phyloP scores from a whole-genome alignment of 2,888 invertebrate species.

The Leptarthrus brevirostris region DNA sequence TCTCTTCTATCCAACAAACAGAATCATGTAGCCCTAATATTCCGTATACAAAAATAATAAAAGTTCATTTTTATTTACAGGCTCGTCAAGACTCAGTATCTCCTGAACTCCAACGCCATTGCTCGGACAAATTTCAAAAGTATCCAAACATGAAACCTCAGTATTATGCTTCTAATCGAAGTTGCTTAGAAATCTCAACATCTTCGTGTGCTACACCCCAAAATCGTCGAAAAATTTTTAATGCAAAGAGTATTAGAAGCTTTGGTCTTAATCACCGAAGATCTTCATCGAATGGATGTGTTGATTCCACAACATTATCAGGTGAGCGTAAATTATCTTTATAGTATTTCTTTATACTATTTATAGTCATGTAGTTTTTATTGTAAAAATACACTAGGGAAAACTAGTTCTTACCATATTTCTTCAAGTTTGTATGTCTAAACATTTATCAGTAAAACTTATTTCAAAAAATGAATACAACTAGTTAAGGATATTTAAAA shows the following conservation, averaged over 20 bases:
- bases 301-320: conserved; percentile 77
- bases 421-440: no score
- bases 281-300: conserved; percentile 67
- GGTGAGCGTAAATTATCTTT: no score
- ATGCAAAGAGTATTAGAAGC: conserved; percentile 82
- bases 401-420: no score
- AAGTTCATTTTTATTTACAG: conserved; percentile 51
- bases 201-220: conserved; percentile 85
- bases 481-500: no score
- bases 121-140: conserved; percentile 63
- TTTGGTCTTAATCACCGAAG: conserved; percentile 69
- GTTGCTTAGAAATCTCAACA: conserved; percentile 70
- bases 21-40: no score
- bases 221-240: conserved; percentile 82
- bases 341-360: no score
- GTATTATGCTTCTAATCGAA: conserved; percentile 47
- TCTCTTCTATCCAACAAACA: no score
- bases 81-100: conserved; percentile 66
- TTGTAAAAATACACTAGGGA: no score
- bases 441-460: no score
- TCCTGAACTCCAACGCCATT: conserved; percentile 64
- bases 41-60: conserved; percentile 25
- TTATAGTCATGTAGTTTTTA: no score
- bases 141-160: conserved; percentile 51
- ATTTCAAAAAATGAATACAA: no score